Conservation (phyloP, 2,888 invertebrate species). For the Exephanes ischioxanthus region DNA sequence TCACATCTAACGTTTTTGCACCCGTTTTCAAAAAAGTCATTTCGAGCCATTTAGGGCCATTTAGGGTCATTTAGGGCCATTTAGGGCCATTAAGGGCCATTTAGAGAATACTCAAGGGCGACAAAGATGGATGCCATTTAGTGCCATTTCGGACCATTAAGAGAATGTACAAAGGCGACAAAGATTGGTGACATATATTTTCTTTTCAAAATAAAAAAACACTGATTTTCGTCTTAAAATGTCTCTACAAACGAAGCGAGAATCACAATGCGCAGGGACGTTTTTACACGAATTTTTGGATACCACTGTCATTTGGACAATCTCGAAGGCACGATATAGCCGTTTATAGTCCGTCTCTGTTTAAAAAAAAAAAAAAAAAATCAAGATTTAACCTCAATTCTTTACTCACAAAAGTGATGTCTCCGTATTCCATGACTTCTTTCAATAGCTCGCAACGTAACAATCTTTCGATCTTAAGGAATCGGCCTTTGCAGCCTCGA, state of each 20-base stretch:
- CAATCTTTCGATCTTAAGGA: not conserved
- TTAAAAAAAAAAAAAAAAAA: not conserved
- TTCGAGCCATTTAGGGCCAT: too few species aligned
- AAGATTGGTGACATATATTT: too few species aligned
- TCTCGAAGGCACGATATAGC: not conserved
- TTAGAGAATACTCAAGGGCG: too few species aligned
- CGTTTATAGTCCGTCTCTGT: not conserved
- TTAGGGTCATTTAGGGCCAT: too few species aligned
- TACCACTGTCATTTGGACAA: not conserved
- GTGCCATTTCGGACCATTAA: too few species aligned
- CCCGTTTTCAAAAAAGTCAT: not conserved
- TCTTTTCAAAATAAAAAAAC: too few species aligned
- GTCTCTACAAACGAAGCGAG: not conserved
- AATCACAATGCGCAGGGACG: not conserved
- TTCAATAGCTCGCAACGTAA: not conserved
- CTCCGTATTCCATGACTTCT: not conserved
- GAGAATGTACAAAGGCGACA: too few species aligned
- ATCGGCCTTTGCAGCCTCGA: not conserved
- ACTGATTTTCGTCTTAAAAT: too few species aligned
- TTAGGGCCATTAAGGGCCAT: too few species aligned
- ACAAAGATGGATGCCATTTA: too few species aligned
- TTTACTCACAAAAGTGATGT: slow-evolving; percentile 2
- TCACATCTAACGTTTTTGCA: too few species aligned
- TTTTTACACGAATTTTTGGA: not conserved
- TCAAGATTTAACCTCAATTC: not conserved